A percentile compares a stretch with the other conserved stretches of the same genome.
These are phyloP conservation scores for Ennomos fuscantarius DNA, from an alignment of 2,888 invertebrate species.

Conservation along the genomic window DNA sequence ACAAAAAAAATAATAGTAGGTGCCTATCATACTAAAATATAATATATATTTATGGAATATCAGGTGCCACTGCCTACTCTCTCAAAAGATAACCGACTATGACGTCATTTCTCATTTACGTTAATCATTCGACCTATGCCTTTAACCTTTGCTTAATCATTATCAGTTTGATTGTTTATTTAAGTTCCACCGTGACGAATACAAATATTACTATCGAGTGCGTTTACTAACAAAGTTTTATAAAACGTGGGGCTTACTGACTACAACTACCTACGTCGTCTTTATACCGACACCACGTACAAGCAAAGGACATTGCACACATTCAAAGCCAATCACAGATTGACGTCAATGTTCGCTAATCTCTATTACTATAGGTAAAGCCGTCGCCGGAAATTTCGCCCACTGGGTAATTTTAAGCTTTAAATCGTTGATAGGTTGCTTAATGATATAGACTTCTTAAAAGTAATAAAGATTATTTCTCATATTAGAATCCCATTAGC, in stretches of 20 bases:
- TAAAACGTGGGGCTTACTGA: background rate
- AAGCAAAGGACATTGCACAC: conserved; percentile 9
- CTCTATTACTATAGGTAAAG: background rate
- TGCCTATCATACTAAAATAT: no score
- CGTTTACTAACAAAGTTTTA: conserved; percentile 6
- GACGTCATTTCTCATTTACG: conserved; percentile 38
- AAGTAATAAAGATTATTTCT: conserved; percentile 3
- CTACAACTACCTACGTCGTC: background rate
- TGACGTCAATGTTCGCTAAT: conserved; percentile 15
- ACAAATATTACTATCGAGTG: conserved; percentile 7
- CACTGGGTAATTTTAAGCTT: conserved; percentile 6
- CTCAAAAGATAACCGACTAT: conserved; percentile 14
- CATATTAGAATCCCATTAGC: conserved; percentile 27
- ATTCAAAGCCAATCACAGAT: conserved; percentile 11
- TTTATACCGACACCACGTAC: background rate
- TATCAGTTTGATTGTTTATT: conserved; percentile 24
- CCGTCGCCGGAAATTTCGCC: conserved; percentile 1
- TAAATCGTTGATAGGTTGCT: background rate
- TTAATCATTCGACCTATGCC: conserved; percentile 31
- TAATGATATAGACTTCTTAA: background rate
- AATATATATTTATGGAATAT: no score
- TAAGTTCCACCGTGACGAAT: conserved; percentile 18
- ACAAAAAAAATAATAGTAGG: no score
- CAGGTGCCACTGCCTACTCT: background rate
- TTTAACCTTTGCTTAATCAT: conserved; percentile 32